Percentiles rank a stretch among this genome's conserved stretches.
phyloP scores from a whole-genome alignment of 2,888 invertebrate genomes.

The Ferrisia virgata region DNA sequence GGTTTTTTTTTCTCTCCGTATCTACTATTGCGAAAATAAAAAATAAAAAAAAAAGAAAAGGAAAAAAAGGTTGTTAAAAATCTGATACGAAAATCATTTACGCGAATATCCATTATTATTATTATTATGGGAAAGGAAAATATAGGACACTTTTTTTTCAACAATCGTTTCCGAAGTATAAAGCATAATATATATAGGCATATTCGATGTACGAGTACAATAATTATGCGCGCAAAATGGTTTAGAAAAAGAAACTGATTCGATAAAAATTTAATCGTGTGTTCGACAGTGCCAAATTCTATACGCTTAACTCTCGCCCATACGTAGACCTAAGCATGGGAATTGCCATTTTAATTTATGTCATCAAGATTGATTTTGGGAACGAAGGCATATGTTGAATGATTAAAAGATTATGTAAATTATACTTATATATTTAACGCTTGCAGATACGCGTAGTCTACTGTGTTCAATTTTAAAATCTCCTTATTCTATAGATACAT shows the following conservation, averaged over 20 bases:
- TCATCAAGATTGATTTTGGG: conserved; percentile 24
- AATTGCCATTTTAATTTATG: not conserved
- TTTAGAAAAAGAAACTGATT: not conserved
- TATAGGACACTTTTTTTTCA: not conserved
- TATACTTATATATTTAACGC: not conserved
- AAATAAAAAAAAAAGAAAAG: not conserved
- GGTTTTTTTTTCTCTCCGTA: not conserved
- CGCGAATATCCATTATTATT: not conserved
- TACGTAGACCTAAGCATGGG: not conserved
- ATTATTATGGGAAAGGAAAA: not conserved
- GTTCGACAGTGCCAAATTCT: not conserved
- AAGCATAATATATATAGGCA: no score
- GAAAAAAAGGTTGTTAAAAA: not conserved
- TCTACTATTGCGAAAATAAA: not conserved
- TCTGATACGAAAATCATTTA: not conserved
- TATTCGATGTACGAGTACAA: no score
- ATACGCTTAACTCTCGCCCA: not conserved
- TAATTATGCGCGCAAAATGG: not conserved
- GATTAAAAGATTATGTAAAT: conserved; percentile 30
- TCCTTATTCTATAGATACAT: not conserved
- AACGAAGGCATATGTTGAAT: conserved; percentile 22
- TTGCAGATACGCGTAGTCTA: not conserved
- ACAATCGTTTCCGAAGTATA: not conserved
- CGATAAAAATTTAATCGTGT: not conserved
- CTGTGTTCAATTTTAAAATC: not conserved